Evolutionary conservation across 2,113 vertebrate genomes (phyloP), one percentile per base, ranked within the genome.

Genomic region (Colinus virginianus): DNA sequence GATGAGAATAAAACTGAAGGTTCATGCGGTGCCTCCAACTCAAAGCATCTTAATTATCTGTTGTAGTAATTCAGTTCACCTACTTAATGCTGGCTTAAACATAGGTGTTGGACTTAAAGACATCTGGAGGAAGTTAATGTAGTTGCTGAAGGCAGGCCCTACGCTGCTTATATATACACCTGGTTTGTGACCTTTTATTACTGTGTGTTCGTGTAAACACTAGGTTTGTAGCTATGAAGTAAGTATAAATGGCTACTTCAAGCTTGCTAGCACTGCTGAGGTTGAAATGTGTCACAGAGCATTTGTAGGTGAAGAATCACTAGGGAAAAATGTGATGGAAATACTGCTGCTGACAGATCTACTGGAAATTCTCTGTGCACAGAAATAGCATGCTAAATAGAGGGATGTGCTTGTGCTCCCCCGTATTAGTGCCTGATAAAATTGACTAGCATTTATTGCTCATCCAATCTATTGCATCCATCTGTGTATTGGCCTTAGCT

Each of bases 171-270:
- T 67, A 34, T 87, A 18, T 69, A 38, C 19, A 67, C 55, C 36
- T 91, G 26, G 83, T 93, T 71, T 79, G 6, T 49, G 83, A 79
- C 87, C 84, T 91, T 66, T 81, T 58, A 82, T 87, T 89, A 92
- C n/a, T 76, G 32, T 59, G 45, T 79, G 14, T 59, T 87, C 45
- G 4, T 77, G 49, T 92, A 93, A 96, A 90, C 84, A 32, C 45
- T 76, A 72, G 13, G 23, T 40, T 82, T 79, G 87, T 82, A 72
- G 76, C 66, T 91, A 62, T 79, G 36, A 69, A 51, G 18, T 70
- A 40, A 59, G 16, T 36, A 3, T 90, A 40, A 90, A 88, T 93
- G 84, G 22, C 70, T 84, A 12, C 61, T 88, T 53, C 32, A 66
- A 84, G 34, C 36, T 92, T 90, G 18, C 22, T 88, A 82, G 48